Conservation (phyloP, 2,113 vertebrate genomes). For the Sinocyclocheilus anophthalmus region DNA sequence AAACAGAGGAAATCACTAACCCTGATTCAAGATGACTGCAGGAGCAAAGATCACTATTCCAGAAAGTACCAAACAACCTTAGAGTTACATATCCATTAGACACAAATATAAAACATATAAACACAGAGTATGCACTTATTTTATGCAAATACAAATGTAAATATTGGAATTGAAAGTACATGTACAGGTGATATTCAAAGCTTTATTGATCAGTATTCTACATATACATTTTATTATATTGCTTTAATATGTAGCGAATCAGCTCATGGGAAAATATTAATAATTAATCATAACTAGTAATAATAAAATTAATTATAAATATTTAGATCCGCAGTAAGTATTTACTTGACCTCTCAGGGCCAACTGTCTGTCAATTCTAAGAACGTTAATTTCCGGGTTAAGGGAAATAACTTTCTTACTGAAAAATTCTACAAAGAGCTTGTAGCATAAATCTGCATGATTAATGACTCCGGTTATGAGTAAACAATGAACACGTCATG, state of each 20-base stretch:
- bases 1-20: conserved; percentile 62
- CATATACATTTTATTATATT: background rate
- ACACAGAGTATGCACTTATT: background rate
- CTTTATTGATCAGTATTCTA: background rate
- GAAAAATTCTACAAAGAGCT: too few species aligned
- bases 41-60: conserved; percentile 95
- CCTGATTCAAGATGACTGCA: conserved; percentile 93
- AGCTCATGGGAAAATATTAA: too few species aligned
- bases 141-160: background rate
- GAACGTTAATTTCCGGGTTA: too few species aligned
- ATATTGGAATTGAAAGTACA: background rate
- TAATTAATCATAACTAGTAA: too few species aligned
- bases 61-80: background rate
- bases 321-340: too few species aligned
- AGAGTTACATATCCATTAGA: background rate
- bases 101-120: background rate
- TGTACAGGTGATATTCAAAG: background rate
- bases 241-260: background rate
- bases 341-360: too few species aligned
- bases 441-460: too few species aligned
- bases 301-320: too few species aligned
- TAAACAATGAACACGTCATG: too few species aligned
- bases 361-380: too few species aligned
- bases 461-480: too few species aligned
- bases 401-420: too few species aligned